Percentiles rank a stretch among this genome's conserved stretches.
Conservation (phyloP, 2,797 vertebrate genomes). For the Anisognathus igniventris region DNA sequence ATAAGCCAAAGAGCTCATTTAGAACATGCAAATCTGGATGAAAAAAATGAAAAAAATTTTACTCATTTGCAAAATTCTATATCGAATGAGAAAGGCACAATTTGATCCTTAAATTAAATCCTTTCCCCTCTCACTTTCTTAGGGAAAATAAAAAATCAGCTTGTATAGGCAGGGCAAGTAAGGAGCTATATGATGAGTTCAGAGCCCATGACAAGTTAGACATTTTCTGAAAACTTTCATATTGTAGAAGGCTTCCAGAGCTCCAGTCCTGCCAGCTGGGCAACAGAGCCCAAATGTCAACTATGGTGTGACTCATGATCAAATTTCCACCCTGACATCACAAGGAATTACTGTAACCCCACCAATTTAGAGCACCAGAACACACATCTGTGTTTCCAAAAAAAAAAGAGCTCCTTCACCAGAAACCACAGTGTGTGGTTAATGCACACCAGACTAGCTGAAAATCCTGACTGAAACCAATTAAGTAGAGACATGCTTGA, state of each 20-base stretch:
- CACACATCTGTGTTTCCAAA: neutral
- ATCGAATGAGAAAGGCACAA: neutral
- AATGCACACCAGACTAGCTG: neutral
- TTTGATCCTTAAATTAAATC: neutral
- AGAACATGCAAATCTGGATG: neutral
- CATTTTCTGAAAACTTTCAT: neutral
- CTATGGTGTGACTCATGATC: fast-evolving
- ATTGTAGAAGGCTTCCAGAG: neutral
- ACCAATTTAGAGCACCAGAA: neutral
- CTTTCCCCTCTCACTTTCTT: neutral
- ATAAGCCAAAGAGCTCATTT: neutral
- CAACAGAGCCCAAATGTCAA: neutral
- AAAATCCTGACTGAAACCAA: slow-evolving; percentile 4
- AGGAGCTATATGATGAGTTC: neutral
- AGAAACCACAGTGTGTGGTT: neutral
- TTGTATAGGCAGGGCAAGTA: neutral
- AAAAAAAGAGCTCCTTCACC: neutral
- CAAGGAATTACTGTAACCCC: neutral
- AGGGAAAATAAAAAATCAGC: neutral
- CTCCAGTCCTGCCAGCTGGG: neutral
- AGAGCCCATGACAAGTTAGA: neutral
- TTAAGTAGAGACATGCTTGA: neutral
- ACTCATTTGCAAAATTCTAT: neutral
- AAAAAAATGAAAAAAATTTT: neutral
- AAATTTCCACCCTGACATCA: neutral